Percentiles rank a stretch among this genome's conserved stretches.
These are phyloP conservation scores for Psilanteris sp. DNA, from an alignment of 1,140 invertebrate species.

Conservation along the genomic window DNA sequence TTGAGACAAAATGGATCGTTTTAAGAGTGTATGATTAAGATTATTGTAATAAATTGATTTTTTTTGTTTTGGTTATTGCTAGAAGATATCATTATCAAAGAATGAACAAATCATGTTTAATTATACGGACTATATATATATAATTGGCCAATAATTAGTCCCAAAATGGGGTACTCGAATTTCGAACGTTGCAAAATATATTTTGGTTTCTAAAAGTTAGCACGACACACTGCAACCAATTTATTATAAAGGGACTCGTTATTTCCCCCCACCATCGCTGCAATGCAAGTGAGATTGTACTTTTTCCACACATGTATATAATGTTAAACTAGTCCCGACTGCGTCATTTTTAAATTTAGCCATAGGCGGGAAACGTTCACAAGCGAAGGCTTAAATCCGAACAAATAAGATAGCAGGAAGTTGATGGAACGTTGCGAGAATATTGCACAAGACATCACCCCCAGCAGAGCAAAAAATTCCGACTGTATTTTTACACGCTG, in stretches of 20 bases:
- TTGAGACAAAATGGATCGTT: too few relatives aligned
- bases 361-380: conserved; percentile 51
- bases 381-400: conserved; percentile 34
- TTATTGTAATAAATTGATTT: too few relatives aligned
- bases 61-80: too few relatives aligned
- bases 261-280: conserved; percentile 46
- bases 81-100: too few relatives aligned
- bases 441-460: conserved; percentile 62
- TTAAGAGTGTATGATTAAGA: too few relatives aligned
- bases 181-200: too few relatives aligned
- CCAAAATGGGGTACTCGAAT: too few relatives aligned
- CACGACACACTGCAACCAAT: neutral
- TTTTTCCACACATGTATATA: conserved; percentile 46
- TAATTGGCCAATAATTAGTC: too few relatives aligned
- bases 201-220: conserved; percentile 11
- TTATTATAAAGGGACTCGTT: conserved; percentile 46
- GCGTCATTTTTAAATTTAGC: conserved; percentile 63
- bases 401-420: conserved; percentile 60
- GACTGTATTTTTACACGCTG: conserved; percentile 24
- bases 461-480: conserved; percentile 56
- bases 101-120: too few relatives aligned
- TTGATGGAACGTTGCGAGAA: conserved; percentile 54
- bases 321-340: conserved; percentile 31
- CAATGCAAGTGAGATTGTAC: conserved; percentile 49
- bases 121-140: too few relatives aligned